Evolutionary conservation across 2,797 vertebrate genomes (phyloP), one percentile per base, ranked within the genome.

Genomic region (Podarcis siculus): DNA sequence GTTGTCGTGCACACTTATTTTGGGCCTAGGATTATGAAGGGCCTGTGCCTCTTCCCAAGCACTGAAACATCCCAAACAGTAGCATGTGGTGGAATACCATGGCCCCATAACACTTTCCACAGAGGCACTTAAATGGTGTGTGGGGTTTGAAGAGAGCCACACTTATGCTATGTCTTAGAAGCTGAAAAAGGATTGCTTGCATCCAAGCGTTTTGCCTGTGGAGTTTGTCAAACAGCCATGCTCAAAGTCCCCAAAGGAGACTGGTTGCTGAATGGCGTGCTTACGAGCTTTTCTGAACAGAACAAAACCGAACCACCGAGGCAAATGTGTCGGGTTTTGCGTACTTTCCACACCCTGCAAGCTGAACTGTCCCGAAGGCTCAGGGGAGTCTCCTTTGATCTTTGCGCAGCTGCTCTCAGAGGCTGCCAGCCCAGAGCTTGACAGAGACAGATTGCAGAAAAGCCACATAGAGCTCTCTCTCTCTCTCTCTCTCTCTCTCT

Each of bases 291-390:
- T 71, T 32, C 37, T 64, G 35, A 45, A 8, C 79, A 90, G 89
- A 67, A 79, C 92, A 91, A 89, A 45, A 75, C 12, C 3, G 17
- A 85, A 13, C 90, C 91, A 79, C 79, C 6, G 27, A 86, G 86
- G 75, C 58, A 91, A 92, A 87, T 23, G 7, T 55, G 23, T 58
- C 35, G 61, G 67, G 23, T 66, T 92, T 90, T 83, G 3, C 30
- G 30, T 49, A 75, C 82, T 15, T 66, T 92, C 79, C 71, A 72
- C 72, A 76, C 23, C 69, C 87, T 91, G 72, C 71, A 87, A 93
- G 86, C 64, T 84, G 2, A 67, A 42, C 90, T 94, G 92, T 76
- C 71, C 81, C 66, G 42, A 87, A 89, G 76, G 83, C 78, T 89
- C 88, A 82, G 75, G 89, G 90, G 82, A 10, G n/a, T 15, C 35